Evolutionary conservation across 2,113 vertebrate species (phyloP), one percentile per base, ranked within the genome.

Genomic region (Poicephalus gulielmi): DNA sequence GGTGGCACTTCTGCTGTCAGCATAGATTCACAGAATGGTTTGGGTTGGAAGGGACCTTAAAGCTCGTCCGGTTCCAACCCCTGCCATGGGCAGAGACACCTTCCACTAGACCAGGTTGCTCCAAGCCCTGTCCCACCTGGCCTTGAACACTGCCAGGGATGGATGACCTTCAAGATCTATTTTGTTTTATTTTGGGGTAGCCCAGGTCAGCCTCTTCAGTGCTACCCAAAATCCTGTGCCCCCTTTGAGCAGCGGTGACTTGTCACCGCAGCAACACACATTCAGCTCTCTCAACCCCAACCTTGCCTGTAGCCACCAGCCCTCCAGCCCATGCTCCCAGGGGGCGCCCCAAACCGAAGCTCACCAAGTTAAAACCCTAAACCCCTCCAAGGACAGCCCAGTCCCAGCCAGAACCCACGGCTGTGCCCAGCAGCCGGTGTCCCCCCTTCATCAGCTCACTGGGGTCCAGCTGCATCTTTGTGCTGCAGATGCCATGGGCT

Each of bases 401-500:
- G 17, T 52, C 59, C 33, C 11, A 37, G 24, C 7, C 30, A 2
- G 2, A 4, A 10, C 10, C 46, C 33, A 27, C 4, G 18, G 4
- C 39, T 3, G 0, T 53, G 35, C 46, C n/a, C 83, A 35, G 27
- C 37, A 67, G 43, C 49, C 2, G 0, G 0, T 55, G 6, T 4
- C 14, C 22, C 4, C 5, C 5, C 22, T 52, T 16, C 64, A 10
- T 14, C 62, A 17, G 0, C 62, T 37, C 31, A 0, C 57, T 6
- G 1, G 10, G 8, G 17, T 11, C 15, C 9, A 55, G 23, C 37
- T 8, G 17, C 55, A 2, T n/a, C 47, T 52, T 68, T 37, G 35
- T 24, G n/a, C 76, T 2, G 13, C 84, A 93, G 96, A 17, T 6
- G 10, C 69, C 62, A 99, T 99, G 99, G 97, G 92, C n/a, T 95